phyloP scores from a whole-genome alignment of 2,797 vertebrate species.

The Acanthurus tractus region DNA sequence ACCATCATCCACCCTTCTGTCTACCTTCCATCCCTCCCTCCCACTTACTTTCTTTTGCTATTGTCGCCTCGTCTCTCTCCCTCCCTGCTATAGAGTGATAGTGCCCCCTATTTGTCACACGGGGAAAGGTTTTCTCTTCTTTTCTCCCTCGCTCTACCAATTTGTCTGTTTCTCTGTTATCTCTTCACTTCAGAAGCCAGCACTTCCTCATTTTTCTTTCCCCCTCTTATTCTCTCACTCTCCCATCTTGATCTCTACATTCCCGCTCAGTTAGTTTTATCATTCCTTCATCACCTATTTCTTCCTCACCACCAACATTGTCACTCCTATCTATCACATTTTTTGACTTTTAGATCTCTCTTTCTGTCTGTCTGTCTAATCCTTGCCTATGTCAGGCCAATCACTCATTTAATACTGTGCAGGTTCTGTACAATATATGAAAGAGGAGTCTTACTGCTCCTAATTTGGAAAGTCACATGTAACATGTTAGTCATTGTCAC shows the following conservation, averaged over 20 bases:
- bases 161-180: slow-evolving; percentile 61
- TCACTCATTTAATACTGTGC: no score
- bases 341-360: not conserved
- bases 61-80: slow-evolving; percentile 15
- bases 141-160: slow-evolving; percentile 15
- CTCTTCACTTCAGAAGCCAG: slow-evolving; percentile 51
- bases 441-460: no score
- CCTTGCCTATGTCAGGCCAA: no score
- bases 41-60: slow-evolving; percentile 13
- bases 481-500: no score
- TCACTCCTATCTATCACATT: slow-evolving; percentile 27
- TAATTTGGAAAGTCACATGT: no score
- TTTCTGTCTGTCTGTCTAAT: not conserved
- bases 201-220: slow-evolving; percentile 35
- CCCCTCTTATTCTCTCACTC: not conserved
- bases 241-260: slow-evolving; percentile 37
- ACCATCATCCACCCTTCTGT: slow-evolving; percentile 27
- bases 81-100: slow-evolving; percentile 57
- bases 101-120: slow-evolving; percentile 71
- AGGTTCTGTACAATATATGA: no score
- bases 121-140: not conserved
- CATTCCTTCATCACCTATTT: slow-evolving; percentile 24
- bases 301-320: slow-evolving; percentile 24
- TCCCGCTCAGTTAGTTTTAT: slow-evolving; percentile 35
- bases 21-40: slow-evolving; percentile 19